Percentiles rank a stretch among this genome's conserved stretches.
phyloP scores from a whole-genome alignment of 2,113 vertebrate species.

The Salvelinus sp. region DNA sequence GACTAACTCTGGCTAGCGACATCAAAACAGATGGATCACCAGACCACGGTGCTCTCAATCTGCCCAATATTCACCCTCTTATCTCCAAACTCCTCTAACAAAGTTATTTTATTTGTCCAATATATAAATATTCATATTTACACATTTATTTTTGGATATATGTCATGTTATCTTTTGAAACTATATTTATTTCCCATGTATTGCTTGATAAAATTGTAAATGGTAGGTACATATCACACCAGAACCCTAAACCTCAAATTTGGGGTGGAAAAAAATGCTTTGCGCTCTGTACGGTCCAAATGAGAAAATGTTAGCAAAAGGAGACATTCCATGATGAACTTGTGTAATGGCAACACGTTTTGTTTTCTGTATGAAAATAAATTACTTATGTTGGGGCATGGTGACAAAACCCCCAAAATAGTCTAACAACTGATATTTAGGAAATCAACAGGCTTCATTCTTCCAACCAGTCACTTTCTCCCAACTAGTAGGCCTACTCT shows the following conservation, averaged over 20 bases:
- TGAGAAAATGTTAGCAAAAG: neutral
- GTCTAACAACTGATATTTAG: too few species aligned
- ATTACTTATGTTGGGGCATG: too few species aligned
- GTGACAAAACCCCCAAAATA: too few species aligned
- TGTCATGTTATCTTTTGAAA: neutral
- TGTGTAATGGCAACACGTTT: too few species aligned
- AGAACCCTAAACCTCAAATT: neutral
- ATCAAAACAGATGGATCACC: slow-evolving; percentile 18
- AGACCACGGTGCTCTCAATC: neutral
- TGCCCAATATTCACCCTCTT: slow-evolving; percentile 16
- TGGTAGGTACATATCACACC: too few species aligned
- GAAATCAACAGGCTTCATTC: too few species aligned
- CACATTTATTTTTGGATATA: slow-evolving; percentile 1
- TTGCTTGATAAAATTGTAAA: neutral
- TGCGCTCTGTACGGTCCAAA: neutral
- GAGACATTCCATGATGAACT: neutral
- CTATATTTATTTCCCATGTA: neutral
- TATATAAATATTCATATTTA: slow-evolving; percentile 37
- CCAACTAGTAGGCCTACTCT: neutral
- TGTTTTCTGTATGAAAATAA: too few species aligned
- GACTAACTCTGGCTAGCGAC: neutral
- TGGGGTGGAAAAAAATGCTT: neutral
- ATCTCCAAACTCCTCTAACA: neutral
- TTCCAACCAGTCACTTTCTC: neutral
- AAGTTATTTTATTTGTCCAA: neutral